Evolutionary conservation across 2,113 vertebrate species (phyloP), one percentile per base, ranked within the genome.

Genomic region (Phalacrocorax pelagicus): DNA sequence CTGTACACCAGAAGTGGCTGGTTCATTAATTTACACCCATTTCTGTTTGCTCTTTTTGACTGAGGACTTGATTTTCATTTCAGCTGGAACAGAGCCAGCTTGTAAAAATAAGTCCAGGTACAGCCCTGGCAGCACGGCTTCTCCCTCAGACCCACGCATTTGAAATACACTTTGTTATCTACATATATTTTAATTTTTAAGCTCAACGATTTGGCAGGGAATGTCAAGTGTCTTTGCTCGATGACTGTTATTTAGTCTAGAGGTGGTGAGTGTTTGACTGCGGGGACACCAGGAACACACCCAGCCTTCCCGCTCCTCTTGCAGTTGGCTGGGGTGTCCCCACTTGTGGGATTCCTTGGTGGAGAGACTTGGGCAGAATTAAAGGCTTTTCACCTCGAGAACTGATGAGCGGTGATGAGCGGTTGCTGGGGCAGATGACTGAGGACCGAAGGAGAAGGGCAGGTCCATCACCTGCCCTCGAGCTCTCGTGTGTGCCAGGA

Each of bases 241-340:
- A 12, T 57, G 90, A 38, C 71, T 52, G 3, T 42, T 86, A 88
- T 96, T 97, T 88, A 92, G 93, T 92, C 90, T 97, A 62, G 65
- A 58, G 57, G 58, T 24, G 78, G 81, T 58, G 91, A 84, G 63
- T n/a, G 66, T 82, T 65, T 82, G 86, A 11, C 69, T 52, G 38
- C 0, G 2, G 78, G 73, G 86, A 72, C 4, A 15, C n/a, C 66
- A 75, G 86, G 67, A 89, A 70, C 32, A 61, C 10, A 70, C 89
- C 62, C 2, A 1, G 19, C 36, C 46, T 81, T 79, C 47, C 57
- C 1, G 0, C 54, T 91, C 57, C 90, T 75, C 79, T 57, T 40
- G 15, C 3, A 0, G 87, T 63, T 80, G 51, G 66, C 91, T 70
- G 71, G 63, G 57, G 2, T 1, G 1, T 69, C 49, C 49, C 72